These are phyloP conservation scores for Centropristis striata DNA, from an alignment of 2,113 vertebrate species.

Conservation along the genomic window DNA sequence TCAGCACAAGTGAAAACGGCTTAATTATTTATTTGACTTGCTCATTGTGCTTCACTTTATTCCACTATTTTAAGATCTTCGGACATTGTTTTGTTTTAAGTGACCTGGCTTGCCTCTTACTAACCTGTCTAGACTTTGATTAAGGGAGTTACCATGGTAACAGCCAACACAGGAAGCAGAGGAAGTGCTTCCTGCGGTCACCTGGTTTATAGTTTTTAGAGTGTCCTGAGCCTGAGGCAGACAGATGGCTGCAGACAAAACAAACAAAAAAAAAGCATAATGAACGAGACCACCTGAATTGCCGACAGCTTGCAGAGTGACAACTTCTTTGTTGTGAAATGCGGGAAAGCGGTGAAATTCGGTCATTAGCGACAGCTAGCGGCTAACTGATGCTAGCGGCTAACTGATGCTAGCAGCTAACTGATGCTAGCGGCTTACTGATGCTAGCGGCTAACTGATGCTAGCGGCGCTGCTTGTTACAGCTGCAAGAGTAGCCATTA, in stretches of 20 bases:
- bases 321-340: too few species aligned
- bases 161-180: slow-evolving; percentile 56
- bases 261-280: neutral
- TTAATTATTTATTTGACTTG: slow-evolving; percentile 39
- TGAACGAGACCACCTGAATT: neutral
- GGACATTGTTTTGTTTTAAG: slow-evolving; percentile 52
- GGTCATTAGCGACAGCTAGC: too few species aligned
- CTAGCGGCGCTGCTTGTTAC: too few species aligned
- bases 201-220: slow-evolving; percentile 51
- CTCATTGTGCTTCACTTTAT: slow-evolving; percentile 7
- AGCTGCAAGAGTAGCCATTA: too few species aligned
- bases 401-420: too few species aligned
- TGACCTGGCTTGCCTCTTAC: slow-evolving; percentile 48
- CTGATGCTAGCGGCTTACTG: too few species aligned
- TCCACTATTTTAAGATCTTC: slow-evolving; percentile 21
- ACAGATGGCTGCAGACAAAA: slow-evolving; percentile 30
- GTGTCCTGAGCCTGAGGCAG: slow-evolving; percentile 27
- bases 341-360: too few species aligned
- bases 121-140: slow-evolving; percentile 69
- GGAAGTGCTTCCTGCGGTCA: slow-evolving; percentile 38
- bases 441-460: too few species aligned
- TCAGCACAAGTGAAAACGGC: slow-evolving; percentile 8
- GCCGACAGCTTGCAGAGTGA: neutral
- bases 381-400: too few species aligned
- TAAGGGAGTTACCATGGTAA: slow-evolving; percentile 46